These are phyloP conservation scores for Himalopsyche anomala DNA, from an alignment of 2,888 invertebrate species.

Conservation along the genomic window DNA sequence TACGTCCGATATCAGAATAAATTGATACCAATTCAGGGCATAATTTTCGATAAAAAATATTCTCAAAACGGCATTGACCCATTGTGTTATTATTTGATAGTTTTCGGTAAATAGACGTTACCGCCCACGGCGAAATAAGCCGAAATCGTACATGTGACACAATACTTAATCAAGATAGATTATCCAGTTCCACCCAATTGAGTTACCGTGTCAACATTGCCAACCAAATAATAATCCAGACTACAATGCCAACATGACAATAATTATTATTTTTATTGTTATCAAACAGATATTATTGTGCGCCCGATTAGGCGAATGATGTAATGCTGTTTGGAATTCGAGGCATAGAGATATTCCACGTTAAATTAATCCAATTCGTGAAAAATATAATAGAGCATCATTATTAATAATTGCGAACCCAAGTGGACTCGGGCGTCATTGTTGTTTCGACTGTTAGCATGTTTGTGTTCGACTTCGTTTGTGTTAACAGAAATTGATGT, in stretches of 20 bases:
- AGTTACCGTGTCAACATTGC: not conserved
- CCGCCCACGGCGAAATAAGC: not conserved
- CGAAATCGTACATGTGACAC: not conserved
- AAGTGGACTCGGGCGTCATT: too few relatives aligned
- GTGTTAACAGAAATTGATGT: too few relatives aligned
- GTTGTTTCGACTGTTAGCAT: too few relatives aligned
- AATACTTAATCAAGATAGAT: constrained; percentile 12
- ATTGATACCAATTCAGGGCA: not conserved
- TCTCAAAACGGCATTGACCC: not conserved
- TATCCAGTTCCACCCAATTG: constrained; percentile 7
- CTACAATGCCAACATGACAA: not conserved
- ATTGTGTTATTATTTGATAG: not conserved
- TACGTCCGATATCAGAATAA: not conserved
- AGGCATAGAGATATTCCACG: not conserved
- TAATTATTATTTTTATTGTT: not conserved
- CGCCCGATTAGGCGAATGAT: not conserved
- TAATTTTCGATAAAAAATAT: not conserved
- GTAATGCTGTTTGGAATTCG: not conserved
- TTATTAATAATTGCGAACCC: too few relatives aligned
- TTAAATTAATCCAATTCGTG: too few relatives aligned
- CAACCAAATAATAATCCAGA: not conserved
- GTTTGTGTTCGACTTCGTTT: too few relatives aligned
- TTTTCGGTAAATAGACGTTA: not conserved
- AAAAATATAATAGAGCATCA: too few relatives aligned
- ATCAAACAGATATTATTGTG: not conserved